Evolutionary conservation across 2,797 vertebrate species (phyloP).

Genomic region (Crossoptilon crossoptilon): DNA sequence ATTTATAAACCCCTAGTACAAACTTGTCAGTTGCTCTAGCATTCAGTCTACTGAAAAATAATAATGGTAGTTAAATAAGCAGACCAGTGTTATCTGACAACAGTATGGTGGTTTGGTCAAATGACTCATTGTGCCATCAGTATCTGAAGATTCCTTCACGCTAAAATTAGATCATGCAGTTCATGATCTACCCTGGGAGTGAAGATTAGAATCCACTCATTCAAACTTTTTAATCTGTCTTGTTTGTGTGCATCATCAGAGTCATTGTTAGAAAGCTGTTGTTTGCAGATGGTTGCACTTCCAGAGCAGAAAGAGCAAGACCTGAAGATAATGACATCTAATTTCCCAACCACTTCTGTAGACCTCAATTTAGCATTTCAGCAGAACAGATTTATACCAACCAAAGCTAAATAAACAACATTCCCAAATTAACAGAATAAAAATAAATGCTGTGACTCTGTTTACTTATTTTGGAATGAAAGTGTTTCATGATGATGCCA

Average conservation of each 20-base stretch:
- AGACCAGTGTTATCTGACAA: conserved; percentile 28
- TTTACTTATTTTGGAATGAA: conserved; percentile 13
- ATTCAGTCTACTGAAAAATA: not conserved
- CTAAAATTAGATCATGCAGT: conserved; percentile 44
- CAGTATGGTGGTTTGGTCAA: not conserved
- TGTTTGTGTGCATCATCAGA: conserved; percentile 64
- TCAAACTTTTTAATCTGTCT: conserved; percentile 47
- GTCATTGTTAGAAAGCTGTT: conserved; percentile 48
- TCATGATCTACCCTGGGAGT: conserved; percentile 29
- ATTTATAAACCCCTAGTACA: not conserved
- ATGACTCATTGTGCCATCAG: conserved; percentile 35
- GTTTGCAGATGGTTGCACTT: conserved; percentile 67
- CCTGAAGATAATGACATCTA: conserved; percentile 63
- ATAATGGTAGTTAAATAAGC: not conserved
- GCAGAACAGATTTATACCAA: conserved; percentile 48
- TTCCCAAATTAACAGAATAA: conserved; percentile 53
- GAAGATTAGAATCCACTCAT: conserved; percentile 59
- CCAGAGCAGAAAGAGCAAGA: conserved; percentile 51
- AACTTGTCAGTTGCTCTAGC: not conserved
- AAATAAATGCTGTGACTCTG: conserved; percentile 24
- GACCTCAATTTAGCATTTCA: conserved; percentile 52
- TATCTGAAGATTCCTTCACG: conserved; percentile 45
- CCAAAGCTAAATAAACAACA: conserved; percentile 58
- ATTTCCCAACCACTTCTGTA: conserved; percentile 54
- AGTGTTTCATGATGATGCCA: not conserved